These are phyloP conservation scores for Pachymerium ferrugineum DNA, from an alignment of 2,888 invertebrate species.

Conservation along the genomic window DNA sequence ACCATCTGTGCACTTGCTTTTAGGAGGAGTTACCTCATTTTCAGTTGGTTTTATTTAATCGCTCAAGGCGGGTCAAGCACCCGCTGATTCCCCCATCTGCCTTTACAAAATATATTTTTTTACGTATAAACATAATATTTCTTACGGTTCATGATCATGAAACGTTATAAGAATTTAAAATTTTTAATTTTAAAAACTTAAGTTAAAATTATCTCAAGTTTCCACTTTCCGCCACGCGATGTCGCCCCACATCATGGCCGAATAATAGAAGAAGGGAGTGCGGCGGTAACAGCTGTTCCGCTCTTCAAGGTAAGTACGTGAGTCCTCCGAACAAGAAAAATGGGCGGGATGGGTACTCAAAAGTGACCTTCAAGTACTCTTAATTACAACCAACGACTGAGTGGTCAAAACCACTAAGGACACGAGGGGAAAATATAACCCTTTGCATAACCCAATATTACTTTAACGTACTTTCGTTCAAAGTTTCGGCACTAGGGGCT, in stretches of 20 bases:
- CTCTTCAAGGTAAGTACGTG: not conserved
- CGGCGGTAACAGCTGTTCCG: not conserved
- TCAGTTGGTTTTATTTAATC: not conserved
- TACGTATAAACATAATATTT: no score
- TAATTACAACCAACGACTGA: not conserved
- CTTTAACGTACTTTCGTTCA: not conserved
- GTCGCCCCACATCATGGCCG: no score
- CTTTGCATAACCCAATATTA: not conserved
- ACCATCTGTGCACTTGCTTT: not conserved
- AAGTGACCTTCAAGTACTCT: not conserved
- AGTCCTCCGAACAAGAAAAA: not conserved
- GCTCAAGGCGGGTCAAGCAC: not conserved
- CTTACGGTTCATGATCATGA: no score
- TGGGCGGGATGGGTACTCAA: not conserved
- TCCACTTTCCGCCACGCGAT: no score
- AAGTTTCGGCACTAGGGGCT: not conserved
- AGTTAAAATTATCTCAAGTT: no score
- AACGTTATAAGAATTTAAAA: no score
- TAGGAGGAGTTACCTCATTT: not conserved
- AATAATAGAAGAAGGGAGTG: no score
- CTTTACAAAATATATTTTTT: no score
- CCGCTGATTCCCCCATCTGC: not conserved
- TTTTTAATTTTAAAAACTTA: no score
- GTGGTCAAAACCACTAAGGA: not conserved
- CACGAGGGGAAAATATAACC: not conserved